A percentile compares a stretch with the other conserved stretches of the same genome.
Conservation (phyloP, 2,888 invertebrate genomes). For the Athalia cordata region DNA sequence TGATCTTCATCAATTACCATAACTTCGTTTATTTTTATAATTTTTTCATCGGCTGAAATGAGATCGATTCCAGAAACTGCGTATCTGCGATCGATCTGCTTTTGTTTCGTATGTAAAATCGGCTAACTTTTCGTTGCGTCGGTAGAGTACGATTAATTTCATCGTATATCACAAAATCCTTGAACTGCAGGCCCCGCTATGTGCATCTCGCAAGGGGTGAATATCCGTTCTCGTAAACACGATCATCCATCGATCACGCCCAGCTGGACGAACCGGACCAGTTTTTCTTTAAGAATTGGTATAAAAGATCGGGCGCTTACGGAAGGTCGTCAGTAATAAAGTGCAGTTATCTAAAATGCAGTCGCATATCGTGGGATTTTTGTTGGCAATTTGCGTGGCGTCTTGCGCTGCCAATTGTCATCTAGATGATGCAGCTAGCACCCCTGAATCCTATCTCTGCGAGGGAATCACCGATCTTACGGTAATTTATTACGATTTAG, state of each 20-base stretch:
- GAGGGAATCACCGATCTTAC: conserved; percentile 10
- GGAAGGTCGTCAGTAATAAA: too few relatives aligned
- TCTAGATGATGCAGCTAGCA: not conserved
- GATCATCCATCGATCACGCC: not conserved
- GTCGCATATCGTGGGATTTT: conserved; percentile 5
- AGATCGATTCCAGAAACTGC: too few relatives aligned
- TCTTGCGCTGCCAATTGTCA: not conserved
- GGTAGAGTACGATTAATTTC: too few relatives aligned
- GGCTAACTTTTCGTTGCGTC: too few relatives aligned
- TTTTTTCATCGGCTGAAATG: too few relatives aligned
- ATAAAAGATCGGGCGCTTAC: conserved; percentile 9
- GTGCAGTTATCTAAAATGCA: not conserved
- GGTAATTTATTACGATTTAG: conserved; percentile 12
- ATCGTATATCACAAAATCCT: too few relatives aligned
- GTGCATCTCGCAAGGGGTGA: too few relatives aligned
- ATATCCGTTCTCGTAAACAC: conserved; percentile 4
- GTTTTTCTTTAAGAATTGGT: not conserved
- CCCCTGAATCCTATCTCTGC: conserved; percentile 7
- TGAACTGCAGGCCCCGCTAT: too few relatives aligned
- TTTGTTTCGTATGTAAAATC: too few relatives aligned
- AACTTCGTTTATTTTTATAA: too few relatives aligned
- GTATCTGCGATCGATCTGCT: too few relatives aligned
- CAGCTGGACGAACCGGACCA: not conserved
- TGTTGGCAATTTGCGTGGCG: conserved; percentile 6
- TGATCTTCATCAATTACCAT: too few relatives aligned